A percentile compares a stretch with the other conserved stretches of the same genome.
Evolutionary conservation across 2,888 invertebrate species (phyloP).

Genomic region (Theretra japonica): DNA sequence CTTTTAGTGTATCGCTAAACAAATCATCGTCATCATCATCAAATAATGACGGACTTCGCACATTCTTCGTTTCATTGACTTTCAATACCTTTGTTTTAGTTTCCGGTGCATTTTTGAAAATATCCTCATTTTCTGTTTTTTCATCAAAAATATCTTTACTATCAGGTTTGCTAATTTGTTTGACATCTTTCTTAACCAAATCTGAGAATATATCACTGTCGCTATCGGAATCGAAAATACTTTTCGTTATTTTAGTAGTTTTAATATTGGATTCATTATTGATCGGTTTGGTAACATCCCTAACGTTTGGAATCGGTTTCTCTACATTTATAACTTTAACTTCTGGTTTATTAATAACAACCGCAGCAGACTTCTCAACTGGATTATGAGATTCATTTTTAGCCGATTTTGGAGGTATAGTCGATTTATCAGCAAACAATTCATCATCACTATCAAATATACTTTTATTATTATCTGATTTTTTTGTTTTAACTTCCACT

Average conservation of each 20-base stretch:
- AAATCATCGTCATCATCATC: conserved; percentile 61
- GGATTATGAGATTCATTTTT: conserved; percentile 32
- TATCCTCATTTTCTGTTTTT: not conserved
- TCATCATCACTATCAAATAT: conserved; percentile 65
- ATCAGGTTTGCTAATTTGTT: not conserved
- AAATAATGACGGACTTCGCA: conserved; percentile 57
- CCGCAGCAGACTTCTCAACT: conserved; percentile 23
- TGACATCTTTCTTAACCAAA: not conserved
- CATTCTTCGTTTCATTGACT: conserved; percentile 13
- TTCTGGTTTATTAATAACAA: conserved; percentile 21
- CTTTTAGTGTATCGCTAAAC: conserved; percentile 43
- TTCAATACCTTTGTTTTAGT: not conserved
- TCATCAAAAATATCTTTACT: not conserved
- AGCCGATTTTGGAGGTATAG: conserved; percentile 22
- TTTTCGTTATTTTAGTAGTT: conserved; percentile 37
- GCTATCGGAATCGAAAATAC: conserved; percentile 60
- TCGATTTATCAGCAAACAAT: conserved; percentile 53
- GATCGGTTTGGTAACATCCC: not conserved
- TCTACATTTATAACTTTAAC: not conserved
- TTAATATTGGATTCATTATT: not conserved
- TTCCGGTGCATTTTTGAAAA: not conserved
- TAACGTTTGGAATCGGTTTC: not conserved
- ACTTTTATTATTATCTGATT: conserved; percentile 36
- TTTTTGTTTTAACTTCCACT: conserved; percentile 37
- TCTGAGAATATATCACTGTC: conserved; percentile 59